phyloP scores from a whole-genome alignment of 2,113 vertebrate species.

The Percina caprodes region DNA sequence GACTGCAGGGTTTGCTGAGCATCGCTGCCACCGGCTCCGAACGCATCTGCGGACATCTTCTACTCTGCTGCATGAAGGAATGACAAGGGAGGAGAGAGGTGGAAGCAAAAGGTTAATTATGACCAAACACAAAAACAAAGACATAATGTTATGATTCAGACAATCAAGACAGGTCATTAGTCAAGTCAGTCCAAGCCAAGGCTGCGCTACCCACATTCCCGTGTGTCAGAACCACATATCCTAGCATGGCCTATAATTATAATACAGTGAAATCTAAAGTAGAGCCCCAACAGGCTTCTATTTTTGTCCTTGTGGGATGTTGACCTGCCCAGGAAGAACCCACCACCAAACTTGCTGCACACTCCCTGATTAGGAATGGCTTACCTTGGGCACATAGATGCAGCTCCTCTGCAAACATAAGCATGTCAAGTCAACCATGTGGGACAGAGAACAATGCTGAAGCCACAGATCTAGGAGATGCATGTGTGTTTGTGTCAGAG shows the following conservation, averaged over 20 bases:
- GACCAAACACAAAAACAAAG: constrained; percentile 13
- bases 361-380: constrained; percentile 43
- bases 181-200: constrained; percentile 15
- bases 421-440: constrained; percentile 28
- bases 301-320: constrained; percentile 58
- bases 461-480: not conserved
- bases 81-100: constrained; percentile 1
- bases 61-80: constrained; percentile 72
- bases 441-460: constrained; percentile 24
- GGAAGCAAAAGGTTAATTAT: not conserved
- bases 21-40: constrained; percentile 90
- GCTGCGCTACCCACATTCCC: constrained; percentile 24
- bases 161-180: not conserved
- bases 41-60: constrained; percentile 93
- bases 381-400: constrained; percentile 34
- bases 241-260: constrained; percentile 58
- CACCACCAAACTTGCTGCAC: constrained; percentile 31
- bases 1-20: constrained; percentile 97
- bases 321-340: constrained; percentile 43
- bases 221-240: constrained; percentile 53
- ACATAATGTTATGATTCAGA: not conserved
- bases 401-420: constrained; percentile 48
- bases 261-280: constrained; percentile 63
- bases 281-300: constrained; percentile 38
- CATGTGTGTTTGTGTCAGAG: constrained; percentile 10